A percentile compares a stretch with the other conserved stretches of the same genome.
Evolutionary conservation across 2,113 vertebrate genomes (phyloP).

Genomic region (Pungitius pungitius): DNA sequence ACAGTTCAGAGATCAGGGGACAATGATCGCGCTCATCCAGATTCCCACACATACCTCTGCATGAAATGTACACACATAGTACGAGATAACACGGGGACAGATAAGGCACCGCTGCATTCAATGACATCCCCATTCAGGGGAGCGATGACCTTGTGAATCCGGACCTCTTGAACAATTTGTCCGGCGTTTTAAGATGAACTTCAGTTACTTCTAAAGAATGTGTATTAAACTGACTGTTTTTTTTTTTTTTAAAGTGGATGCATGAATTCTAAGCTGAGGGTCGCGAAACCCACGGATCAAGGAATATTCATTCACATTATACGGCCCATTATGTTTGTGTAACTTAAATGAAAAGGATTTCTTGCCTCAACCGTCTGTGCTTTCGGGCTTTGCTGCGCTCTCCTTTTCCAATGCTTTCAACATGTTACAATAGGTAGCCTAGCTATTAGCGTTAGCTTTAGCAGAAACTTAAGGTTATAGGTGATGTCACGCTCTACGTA

Average conservation of each 20-base stretch:
- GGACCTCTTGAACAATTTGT: neutral
- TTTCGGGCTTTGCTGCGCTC: neutral
- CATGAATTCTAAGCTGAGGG: neutral
- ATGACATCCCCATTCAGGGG: constrained; percentile 17
- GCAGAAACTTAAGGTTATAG: neutral
- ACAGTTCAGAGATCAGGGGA: constrained; percentile 34
- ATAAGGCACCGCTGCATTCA: constrained; percentile 29
- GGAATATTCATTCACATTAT: constrained; percentile 11
- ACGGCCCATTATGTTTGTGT: neutral
- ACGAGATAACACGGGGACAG: neutral
- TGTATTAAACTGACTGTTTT: neutral
- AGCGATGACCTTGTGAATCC: constrained; percentile 18
- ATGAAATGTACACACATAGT: constrained; percentile 3
- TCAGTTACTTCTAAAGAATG: neutral
- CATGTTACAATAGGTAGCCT: neutral
- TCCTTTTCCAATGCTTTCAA: neutral
- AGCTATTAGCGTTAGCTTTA: neutral
- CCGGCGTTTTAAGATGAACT: neutral
- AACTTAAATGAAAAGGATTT: neutral
- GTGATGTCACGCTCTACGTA: neutral
- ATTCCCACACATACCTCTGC: constrained; percentile 42
- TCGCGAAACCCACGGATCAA: constrained; percentile 3
- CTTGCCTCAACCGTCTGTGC: neutral
- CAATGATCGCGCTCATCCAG: constrained; percentile 15
- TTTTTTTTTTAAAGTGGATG: neutral